Conservation (phyloP, 2,113 vertebrate species). For the Furnarius figulus region DNA sequence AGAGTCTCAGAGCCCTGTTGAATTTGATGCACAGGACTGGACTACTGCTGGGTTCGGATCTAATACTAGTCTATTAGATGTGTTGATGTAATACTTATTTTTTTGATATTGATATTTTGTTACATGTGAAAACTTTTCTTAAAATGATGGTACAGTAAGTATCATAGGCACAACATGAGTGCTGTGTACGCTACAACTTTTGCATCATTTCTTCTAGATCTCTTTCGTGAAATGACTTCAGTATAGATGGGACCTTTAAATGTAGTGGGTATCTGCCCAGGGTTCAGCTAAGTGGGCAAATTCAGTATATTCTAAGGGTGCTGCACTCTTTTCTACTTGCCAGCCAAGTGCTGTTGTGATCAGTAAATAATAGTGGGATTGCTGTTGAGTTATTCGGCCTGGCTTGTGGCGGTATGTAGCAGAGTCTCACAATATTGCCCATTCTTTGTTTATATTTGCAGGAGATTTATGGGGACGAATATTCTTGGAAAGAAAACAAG, state of each 20-base stretch:
- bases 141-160: not conserved
- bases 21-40: not conserved
- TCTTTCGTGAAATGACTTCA: not conserved
- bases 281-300: not conserved
- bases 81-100: not conserved
- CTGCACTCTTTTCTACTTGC: not conserved
- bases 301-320: not conserved
- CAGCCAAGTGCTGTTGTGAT: not conserved
- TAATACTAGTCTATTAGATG: not conserved
- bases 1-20: not conserved
- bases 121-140: not conserved
- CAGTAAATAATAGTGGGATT: not conserved
- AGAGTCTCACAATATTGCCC: not conserved
- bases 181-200: not conserved
- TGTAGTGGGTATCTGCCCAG: not conserved
- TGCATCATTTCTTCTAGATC: not conserved
- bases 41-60: not conserved
- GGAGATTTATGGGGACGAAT: not conserved
- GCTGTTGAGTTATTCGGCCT: not conserved
- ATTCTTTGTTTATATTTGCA: constrained; percentile 1
- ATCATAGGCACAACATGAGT: not conserved
- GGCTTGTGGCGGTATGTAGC: not conserved
- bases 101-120: not conserved
- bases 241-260: not conserved
- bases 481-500: constrained; percentile 28